These are phyloP conservation scores for Pristiophorus japonicus DNA, from an alignment of 2,113 vertebrate species.

Conservation along the genomic window DNA sequence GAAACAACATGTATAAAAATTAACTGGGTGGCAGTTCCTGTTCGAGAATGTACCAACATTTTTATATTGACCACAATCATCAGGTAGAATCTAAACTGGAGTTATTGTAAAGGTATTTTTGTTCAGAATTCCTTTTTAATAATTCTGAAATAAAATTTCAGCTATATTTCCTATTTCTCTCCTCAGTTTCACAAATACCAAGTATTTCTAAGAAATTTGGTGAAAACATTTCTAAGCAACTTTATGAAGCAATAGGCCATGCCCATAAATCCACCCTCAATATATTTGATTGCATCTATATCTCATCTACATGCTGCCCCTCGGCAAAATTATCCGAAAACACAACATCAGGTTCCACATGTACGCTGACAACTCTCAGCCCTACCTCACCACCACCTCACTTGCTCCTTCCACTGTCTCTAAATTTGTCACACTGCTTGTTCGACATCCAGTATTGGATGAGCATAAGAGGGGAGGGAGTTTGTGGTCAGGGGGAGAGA, in stretches of 20 bases:
- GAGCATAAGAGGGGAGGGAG: neutral
- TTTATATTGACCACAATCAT: neutral
- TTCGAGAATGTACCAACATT: no score
- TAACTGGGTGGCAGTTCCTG: neutral
- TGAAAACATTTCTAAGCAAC: neutral
- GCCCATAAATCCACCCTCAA: neutral
- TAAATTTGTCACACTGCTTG: neutral
- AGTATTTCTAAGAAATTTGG: neutral
- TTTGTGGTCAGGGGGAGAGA: no score
- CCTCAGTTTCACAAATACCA: no score
- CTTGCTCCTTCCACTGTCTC: neutral
- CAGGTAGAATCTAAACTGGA: neutral
- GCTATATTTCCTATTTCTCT: neutral
- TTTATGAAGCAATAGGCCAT: neutral
- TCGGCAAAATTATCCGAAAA: neutral
- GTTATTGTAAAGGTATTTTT: neutral
- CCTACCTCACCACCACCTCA: no score
- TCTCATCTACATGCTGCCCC: neutral
- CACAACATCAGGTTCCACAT: neutral
- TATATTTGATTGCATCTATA: neutral
- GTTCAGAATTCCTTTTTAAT: neutral
- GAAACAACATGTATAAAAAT: neutral
- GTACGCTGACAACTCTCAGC: neutral
- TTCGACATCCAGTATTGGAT: neutral
- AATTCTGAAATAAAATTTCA: neutral